Conservation (phyloP, 2,797 vertebrate species). For the Paramormyrops hopkinsi region DNA sequence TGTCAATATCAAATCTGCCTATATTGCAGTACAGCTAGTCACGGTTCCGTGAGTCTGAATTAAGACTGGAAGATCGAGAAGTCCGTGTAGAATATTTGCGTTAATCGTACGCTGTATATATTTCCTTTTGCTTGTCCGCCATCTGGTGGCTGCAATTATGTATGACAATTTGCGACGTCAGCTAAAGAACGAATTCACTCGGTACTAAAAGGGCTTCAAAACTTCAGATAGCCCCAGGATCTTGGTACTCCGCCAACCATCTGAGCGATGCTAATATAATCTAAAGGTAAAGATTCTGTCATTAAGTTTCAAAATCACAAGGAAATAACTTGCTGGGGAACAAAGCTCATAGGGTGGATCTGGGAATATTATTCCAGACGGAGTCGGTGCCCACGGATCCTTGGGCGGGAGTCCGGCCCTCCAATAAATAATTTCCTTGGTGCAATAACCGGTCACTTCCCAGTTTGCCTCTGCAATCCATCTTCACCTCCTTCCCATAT, state of each 20-base stretch:
- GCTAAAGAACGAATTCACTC: not conserved
- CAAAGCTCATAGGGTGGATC: not conserved
- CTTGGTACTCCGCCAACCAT: not conserved
- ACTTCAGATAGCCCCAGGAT: not conserved
- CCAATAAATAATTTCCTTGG: not conserved
- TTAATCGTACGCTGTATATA: not conserved
- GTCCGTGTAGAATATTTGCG: not conserved
- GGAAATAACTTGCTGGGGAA: not conserved
- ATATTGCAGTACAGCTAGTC: not conserved
- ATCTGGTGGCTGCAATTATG: constrained; percentile 45
- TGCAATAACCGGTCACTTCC: not conserved
- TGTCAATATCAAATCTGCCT: not conserved
- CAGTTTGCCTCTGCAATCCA: not conserved
- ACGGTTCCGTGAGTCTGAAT: not conserved
- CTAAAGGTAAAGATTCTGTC: not conserved
- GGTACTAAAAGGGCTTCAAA: not conserved
- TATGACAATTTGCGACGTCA: not conserved
- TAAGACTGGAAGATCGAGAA: not conserved
- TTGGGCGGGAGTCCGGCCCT: not conserved
- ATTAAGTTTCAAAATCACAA: not conserved
- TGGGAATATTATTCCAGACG: not conserved
- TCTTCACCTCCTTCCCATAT: constrained; percentile 31
- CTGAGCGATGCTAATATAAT: not conserved
- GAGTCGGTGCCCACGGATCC: not conserved
- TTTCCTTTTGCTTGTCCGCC: constrained; percentile 33